A percentile compares a stretch with the other conserved stretches of the same genome.
Evolutionary conservation across 2,888 invertebrate species (phyloP).

Genomic region (Balanococcus diminutus): DNA sequence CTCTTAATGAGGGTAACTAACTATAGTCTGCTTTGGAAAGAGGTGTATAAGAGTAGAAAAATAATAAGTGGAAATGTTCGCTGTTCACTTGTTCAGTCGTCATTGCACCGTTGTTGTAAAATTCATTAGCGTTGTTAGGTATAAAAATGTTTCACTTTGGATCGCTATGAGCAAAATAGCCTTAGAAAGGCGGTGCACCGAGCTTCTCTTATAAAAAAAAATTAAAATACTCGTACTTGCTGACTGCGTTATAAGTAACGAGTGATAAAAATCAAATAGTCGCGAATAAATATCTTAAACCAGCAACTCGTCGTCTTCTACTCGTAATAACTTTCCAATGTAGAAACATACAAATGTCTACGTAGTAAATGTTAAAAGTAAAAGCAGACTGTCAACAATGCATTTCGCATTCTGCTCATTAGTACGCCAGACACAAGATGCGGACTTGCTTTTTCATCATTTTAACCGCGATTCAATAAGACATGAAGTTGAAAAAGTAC

Average conservation of each 20-base stretch:
- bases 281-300: not conserved
- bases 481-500: not conserved
- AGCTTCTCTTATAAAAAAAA: not conserved
- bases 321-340: not conserved
- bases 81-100: not conserved
- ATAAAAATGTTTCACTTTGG: not conserved
- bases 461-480: not conserved
- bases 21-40: not conserved
- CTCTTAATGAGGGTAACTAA: not conserved
- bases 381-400: constrained; percentile 1
- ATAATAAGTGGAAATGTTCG: not conserved
- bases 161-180: not conserved
- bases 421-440: not conserved
- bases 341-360: not conserved
- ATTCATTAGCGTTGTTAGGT: not conserved
- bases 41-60: not conserved
- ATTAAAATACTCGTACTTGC: not conserved
- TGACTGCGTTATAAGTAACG: not conserved
- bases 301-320: not conserved
- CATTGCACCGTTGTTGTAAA: not conserved
- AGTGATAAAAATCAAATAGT: not conserved
- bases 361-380: not conserved
- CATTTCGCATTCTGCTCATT: not conserved
- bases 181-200: not conserved
- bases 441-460: not conserved